Percentiles rank a stretch among this genome's conserved stretches.
phyloP scores from a whole-genome alignment of 2,797 vertebrate species.

The Enteromius afrohamiltoni region DNA sequence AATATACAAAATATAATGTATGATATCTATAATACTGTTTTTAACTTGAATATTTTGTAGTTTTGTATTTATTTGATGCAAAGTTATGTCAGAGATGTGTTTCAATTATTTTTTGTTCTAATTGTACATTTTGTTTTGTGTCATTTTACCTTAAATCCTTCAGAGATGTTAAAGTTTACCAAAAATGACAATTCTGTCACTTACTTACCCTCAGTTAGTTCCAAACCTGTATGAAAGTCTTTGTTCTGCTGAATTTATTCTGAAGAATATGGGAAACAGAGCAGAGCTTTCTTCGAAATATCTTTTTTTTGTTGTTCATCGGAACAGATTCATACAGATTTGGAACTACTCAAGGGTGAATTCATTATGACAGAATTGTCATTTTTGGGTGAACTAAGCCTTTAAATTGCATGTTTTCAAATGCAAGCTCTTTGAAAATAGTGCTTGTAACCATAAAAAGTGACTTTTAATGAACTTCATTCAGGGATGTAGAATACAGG shows the following conservation, averaged over 20 bases:
- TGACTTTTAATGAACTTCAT: background rate
- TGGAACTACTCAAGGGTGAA: too few relatives aligned
- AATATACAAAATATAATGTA: constrained; percentile 2
- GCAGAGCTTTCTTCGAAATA: too few relatives aligned
- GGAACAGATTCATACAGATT: too few relatives aligned
- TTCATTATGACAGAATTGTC: too few relatives aligned
- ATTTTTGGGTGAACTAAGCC: too few relatives aligned
- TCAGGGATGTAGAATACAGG: background rate
- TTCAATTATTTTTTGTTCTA: background rate
- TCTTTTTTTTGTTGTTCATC: too few relatives aligned
- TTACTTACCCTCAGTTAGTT: too few relatives aligned
- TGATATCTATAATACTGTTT: background rate
- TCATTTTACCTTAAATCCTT: background rate
- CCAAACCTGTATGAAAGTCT: too few relatives aligned
- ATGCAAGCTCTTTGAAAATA: background rate
- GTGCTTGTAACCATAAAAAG: background rate
- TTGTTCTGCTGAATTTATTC: too few relatives aligned
- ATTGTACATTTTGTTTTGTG: constrained; percentile 3
- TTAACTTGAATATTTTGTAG: background rate
- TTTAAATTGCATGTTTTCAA: constrained; percentile 19
- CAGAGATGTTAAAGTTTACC: background rate
- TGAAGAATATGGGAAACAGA: too few relatives aligned
- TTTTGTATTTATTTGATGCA: background rate
- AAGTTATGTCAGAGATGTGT: background rate
- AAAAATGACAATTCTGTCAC: too few relatives aligned